Evolutionary conservation across 2,797 vertebrate species (phyloP).

Genomic region (Eospalax fontanierii): DNA sequence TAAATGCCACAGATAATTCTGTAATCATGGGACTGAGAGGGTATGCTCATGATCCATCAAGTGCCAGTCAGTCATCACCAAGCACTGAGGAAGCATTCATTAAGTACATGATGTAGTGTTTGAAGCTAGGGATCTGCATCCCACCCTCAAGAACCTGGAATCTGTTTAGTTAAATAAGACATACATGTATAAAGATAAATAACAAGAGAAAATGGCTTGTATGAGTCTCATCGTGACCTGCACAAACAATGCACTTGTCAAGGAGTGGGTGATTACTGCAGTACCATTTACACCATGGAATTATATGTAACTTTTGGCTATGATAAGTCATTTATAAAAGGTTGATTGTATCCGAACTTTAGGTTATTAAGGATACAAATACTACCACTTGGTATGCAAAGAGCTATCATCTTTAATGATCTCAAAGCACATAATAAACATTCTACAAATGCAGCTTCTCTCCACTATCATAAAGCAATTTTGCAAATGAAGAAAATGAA

Average conservation of each 20-base stretch:
- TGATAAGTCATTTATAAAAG: conserved; percentile 69
- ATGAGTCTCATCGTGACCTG: conserved; percentile 16
- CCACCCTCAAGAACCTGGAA: conserved; percentile 18
- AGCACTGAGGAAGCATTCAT: conserved; percentile 37
- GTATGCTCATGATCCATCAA: not conserved
- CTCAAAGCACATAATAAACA: conserved; percentile 82
- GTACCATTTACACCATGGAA: conserved; percentile 73
- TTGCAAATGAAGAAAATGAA: conserved; percentile 81
- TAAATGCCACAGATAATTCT: conserved; percentile 28
- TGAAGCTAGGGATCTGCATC: not conserved
- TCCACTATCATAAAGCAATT: conserved; percentile 75
- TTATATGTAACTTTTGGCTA: conserved; percentile 68
- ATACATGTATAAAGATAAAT: conserved; percentile 71
- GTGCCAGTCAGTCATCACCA: conserved; percentile 22
- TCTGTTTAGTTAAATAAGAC: conserved; percentile 66
- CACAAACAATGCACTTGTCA: conserved; percentile 60
- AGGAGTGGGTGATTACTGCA: conserved; percentile 59
- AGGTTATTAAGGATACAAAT: conserved; percentile 68
- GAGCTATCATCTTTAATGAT: conserved; percentile 74
- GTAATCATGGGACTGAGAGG: not conserved
- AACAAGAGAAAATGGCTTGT: conserved; percentile 68
- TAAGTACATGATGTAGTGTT: conserved; percentile 1
- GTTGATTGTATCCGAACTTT: conserved; percentile 67
- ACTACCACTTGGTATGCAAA: conserved; percentile 77
- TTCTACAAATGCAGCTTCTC: conserved; percentile 65